Base-by-base conservation (phyloP, 2,113 vertebrate species). In the Pica pica region DNA sequence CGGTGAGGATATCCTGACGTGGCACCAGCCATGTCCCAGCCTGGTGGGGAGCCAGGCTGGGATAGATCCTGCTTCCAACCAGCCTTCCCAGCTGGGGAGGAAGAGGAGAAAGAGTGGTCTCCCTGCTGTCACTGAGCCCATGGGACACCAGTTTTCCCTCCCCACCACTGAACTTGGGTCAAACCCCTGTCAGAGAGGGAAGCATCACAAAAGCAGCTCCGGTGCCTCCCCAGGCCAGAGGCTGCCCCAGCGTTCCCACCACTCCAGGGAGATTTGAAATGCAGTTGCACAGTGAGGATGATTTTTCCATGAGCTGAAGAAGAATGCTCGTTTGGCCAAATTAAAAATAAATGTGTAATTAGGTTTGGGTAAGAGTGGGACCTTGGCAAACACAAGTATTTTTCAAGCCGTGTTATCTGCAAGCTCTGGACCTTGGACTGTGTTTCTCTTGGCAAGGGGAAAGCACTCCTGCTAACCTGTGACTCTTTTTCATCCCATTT, bases 241-340 rank as follows among this genome's bases (percentile, higher is more conserved):
- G 47, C 28, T 86, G 37, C 16, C 75, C 63, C 55, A 65, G 28
- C 0, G 0, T 5, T n/a, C 74, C 50, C 41, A 60, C 22, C 1
- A 1, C 21, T 41, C 39, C 55, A 90, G 76, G 16, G n/a, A 84
- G 33, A 87, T 89, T 89, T 84, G 68, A 84, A 81, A 89, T 87
- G 49, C 65, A 33, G 41, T 93, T 93, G 60, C 14, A 30, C 75
- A 92, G 53, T 1, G 3, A 76, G 52, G 41, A 46, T 1, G 1
- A 52, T 89, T 90, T 90, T 89, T 92, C 90, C 89, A 73, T 87
- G 50, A 61, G 30, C 69, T 42, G 31, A 53, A 28, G 31, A 85
- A 57, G 76, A 96, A 93, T 67, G 65, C 55, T 89, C 84, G 9
- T 50, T 91, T 63, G 79, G 83, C 90, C 77, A 82, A 93, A 96